Base-by-base conservation (phyloP, 2,113 vertebrate genomes). In the Coryphaenoides rupestris region DNA sequence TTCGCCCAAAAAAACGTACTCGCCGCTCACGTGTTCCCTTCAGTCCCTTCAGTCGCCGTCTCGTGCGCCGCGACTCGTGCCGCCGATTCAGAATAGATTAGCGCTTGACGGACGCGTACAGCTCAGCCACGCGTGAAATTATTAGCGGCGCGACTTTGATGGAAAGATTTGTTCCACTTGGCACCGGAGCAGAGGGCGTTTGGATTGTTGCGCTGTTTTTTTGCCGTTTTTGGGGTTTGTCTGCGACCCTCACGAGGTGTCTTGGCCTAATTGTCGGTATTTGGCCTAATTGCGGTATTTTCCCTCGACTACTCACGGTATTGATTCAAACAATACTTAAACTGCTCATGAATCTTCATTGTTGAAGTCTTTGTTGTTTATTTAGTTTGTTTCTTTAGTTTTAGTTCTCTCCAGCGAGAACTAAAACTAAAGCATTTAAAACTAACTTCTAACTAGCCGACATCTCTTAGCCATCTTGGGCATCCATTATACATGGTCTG, bases 401-500 rank as follows among this genome's bases (percentile, higher is more conserved):
- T 33, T 17, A 5, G 22, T 60, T 66, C 58, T 40, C 67, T 46
- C 57, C 14, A 57, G 23, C 13, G 21, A 56, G n/a, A 50, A 19
- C 4, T 4, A 23, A 64, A 56, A 22, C n/a, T n/a, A 75, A 46
- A 74, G 33, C 13, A 40, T 7, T 9, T 7, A 40, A 69, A 40
- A 46, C 55, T 28, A 70, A 45, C 57, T 33, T 60, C 58, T 2
- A 14, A 76, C 71, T 68, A 26, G n/a, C n/a, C n/a, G n/a, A 55
- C 47, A 73, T 69, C 75, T 76, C 61, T 58, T 60, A 76, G 64
- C 24, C 28, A 23, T 57, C 24, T 40, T 40, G 13, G 53, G 61
- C 65, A 86, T 84, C 67, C 82, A 86, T 87, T 84, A 88, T 84
- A 80, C 74, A 88, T 74, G 69, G 70, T 65, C 58, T 87, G 74